Evolutionary conservation across 2,113 vertebrate genomes (phyloP).

Genomic region (Candoia aspera): DNA sequence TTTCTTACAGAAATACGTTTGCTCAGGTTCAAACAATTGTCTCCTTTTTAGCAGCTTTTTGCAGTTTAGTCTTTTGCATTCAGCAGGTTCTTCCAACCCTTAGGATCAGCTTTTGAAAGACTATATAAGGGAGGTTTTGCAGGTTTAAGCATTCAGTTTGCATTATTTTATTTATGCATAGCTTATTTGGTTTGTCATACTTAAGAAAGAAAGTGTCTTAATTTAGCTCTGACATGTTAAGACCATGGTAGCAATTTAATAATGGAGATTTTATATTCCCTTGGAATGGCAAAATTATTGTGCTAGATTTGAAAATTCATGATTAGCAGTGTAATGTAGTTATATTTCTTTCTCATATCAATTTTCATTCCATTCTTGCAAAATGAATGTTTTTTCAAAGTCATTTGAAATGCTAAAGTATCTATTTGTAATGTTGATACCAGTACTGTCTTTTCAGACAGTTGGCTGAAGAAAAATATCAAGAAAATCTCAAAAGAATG

Average conservation of each 20-base stretch:
- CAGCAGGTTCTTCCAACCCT: neutral
- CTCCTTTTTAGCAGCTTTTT: neutral
- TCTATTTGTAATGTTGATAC: constrained; percentile 4
- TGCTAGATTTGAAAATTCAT: neutral
- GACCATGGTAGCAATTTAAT: neutral
- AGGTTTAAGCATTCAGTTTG: neutral
- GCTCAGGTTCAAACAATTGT: no score
- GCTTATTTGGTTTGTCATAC: neutral
- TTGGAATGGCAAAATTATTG: neutral
- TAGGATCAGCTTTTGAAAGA: neutral
- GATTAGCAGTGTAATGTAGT: neutral
- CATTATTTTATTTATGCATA: neutral
- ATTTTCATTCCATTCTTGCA: constrained; percentile 1
- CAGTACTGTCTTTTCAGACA: constrained; percentile 69
- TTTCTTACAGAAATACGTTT: neutral
- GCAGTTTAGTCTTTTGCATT: no score
- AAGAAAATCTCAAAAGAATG: constrained; percentile 78
- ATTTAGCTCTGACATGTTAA: neutral
- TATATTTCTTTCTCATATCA: neutral
- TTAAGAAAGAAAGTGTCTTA: neutral
- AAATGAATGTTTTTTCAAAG: neutral
- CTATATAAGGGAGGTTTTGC: neutral
- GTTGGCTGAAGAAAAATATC: constrained; percentile 81
- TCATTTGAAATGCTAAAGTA: neutral
- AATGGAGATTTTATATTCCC: neutral